phyloP scores from a whole-genome alignment of 2,888 invertebrate species.

The Sarcophaga rosellei region DNA sequence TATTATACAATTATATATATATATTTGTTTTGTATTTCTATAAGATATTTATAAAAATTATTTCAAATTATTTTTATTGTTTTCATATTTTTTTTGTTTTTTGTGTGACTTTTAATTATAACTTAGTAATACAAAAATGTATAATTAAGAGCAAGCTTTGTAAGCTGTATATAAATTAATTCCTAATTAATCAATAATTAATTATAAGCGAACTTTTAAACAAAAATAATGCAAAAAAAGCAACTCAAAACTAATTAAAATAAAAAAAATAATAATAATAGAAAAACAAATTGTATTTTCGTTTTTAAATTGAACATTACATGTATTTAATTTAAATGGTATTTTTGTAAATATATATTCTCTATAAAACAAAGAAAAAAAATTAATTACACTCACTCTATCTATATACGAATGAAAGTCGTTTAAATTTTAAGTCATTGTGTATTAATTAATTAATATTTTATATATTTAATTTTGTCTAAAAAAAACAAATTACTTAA shows the following conservation, averaged over 20 bases:
- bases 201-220: conserved; percentile 54
- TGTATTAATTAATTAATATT: conserved; percentile 47
- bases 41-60: conserved; percentile 21
- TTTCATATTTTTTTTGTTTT: conserved; percentile 2
- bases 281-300: neutral
- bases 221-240: conserved; percentile 4
- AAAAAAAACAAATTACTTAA: conserved; percentile 38
- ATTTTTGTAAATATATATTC: conserved; percentile 17
- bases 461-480: conserved; percentile 63
- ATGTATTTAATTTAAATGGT: neutral
- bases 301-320: too few species aligned
- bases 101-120: conserved; percentile 28
- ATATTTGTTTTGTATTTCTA: conserved; percentile 7
- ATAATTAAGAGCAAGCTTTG: conserved; percentile 59
- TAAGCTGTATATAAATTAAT: conserved; percentile 65
- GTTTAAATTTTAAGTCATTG: conserved; percentile 53
- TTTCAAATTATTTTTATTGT: conserved; percentile 37
- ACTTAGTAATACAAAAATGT: conserved; percentile 29
- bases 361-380: neutral
- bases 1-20: neutral
- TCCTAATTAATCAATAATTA: conserved; percentile 64
- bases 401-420: conserved; percentile 32
- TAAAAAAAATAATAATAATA: too few species aligned
- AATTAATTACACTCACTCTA: conserved; percentile 28
- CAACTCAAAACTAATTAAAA: conserved; percentile 13